Evolutionary conservation across 1,140 invertebrate species (phyloP), one percentile per base, ranked within the genome.

Genomic region (Octopus sinensis): DNA sequence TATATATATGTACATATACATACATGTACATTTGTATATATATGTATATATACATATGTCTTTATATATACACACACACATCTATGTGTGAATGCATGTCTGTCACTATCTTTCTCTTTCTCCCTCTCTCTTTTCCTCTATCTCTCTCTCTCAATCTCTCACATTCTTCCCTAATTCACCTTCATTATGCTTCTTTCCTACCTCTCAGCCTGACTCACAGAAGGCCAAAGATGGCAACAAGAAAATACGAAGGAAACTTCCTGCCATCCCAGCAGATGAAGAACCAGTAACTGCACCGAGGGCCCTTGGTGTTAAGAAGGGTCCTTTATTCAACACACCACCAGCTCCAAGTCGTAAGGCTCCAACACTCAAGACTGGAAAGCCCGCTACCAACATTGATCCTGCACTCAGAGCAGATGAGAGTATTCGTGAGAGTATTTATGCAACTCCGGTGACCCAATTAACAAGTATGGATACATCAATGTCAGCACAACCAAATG

Each of bases 241-340:
- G 53, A 89, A 93, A 79, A 91, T 92, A 81, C 87, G 93, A 52
- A 86, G 93, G 68, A 93, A 92, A 84, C 87, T 93, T 30, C 93
- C 93, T 4, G 89, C 92, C 23, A 91, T 93, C 62, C 93, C 93
- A 4, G 86, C 91, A 0, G 92, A 93, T 79, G 93, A 93, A 84
- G 92, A 93, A 84, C 92, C 92, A 2, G 90, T 83, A 5, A 62
- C 84, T n/a, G 79, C 80, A 3, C 82, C 84, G n/a, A 84, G 84
- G 71, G 78, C 79, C 53, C 7, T 23, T 12, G 68, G 17, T 6
- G 83, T 81, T 56, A 13, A 62, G n/a, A 84, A 82, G 54, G 79
- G 84, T 6, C 75, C 82, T 12, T 83, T 83, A 53, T 30, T 80
- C 2, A 54, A 79, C 54, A 23, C 30, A 13, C 68, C 68, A 73